Base-by-base conservation (phyloP, 2,888 invertebrate species). In the Hemicrepidius hirtus region DNA sequence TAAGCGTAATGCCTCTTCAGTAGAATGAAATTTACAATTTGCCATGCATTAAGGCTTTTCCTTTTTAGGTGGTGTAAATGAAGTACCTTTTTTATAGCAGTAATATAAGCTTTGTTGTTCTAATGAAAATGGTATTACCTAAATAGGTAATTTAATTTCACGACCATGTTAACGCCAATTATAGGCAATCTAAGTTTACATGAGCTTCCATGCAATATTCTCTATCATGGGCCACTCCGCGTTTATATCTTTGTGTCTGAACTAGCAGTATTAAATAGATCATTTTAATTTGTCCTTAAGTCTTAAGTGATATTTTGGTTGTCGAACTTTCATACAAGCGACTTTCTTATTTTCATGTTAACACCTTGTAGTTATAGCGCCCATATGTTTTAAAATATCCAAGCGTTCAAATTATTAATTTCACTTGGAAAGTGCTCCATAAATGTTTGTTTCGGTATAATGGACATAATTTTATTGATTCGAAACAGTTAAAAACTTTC, bases 131-230 rank as follows among this genome's bases (percentile, higher is more conserved):
- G 5, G 32, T 32, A 32, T 32, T 32, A 32, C 32, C 32, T 32
- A 32, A 32, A 32, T 32, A 49, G 18, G 49, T 49, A 49, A 49
- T 49, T 49, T 49, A 49, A 49, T 49, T 13, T 49, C 49, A 49
- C 49, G 2, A 12, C 49, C 49, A 20, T 16, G 1, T 49, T 12
- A 49, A 49, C 9, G 49, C 49, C 18, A 20, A 10, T 49, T 49
- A 49, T 21, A 18, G 13, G 9, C 9, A 32, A 32, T 32, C 32
- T 9, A 32, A 32, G 4, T 7, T 32, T 32, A 9, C 7, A 9
- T 9, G 4, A 32, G 9, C 7, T 1, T 32, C 32, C 32, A 9
- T 9, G 32, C 9, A 32, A 32, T 9, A 32, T 32, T 9, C 32
- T 32, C 32, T 32, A 9, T 5, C 9, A 9, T 32, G 7, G 32